Evolutionary conservation across 2,888 invertebrate genomes (phyloP).

Genomic region (Polymixis lichenea): DNA sequence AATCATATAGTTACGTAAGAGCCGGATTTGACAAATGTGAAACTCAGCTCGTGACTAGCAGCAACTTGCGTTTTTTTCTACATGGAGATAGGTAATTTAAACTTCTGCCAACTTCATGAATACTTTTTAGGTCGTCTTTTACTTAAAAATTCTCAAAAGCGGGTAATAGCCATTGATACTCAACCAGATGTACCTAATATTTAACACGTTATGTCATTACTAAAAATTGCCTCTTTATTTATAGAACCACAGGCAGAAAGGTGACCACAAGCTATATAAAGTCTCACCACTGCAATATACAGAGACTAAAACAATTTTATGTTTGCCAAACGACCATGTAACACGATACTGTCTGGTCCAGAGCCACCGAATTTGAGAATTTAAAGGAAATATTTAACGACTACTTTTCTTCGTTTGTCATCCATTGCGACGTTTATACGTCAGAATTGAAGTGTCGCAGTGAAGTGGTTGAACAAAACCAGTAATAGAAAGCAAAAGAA

Average conservation of each 20-base stretch:
- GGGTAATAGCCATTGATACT: too few relatives aligned
- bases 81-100: neutral
- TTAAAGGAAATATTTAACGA: neutral
- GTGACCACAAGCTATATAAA: slow-evolving; percentile 19
- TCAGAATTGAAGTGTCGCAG: neutral
- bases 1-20: too few relatives aligned
- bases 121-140: neutral
- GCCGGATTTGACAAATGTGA: neutral
- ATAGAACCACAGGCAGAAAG: slow-evolving; percentile 9
- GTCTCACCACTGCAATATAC: slow-evolving; percentile 29
- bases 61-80: neutral
- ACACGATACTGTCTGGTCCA: slow-evolving; percentile 56
- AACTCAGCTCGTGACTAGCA: neutral
- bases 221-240: slow-evolving; percentile 12
- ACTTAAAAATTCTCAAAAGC: neutral
- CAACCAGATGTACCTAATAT: neutral
- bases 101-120: neutral
- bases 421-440: slow-evolving; percentile 30
- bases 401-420: neutral
- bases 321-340: slow-evolving; percentile 54
- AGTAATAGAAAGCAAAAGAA: slow-evolving; percentile 1
- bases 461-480: neutral
- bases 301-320: slow-evolving; percentile 57
- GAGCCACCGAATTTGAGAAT: slow-evolving; percentile 1
- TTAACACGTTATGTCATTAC: neutral